phyloP scores from a whole-genome alignment of 2,888 invertebrate species.

The Drosophila colorata region DNA sequence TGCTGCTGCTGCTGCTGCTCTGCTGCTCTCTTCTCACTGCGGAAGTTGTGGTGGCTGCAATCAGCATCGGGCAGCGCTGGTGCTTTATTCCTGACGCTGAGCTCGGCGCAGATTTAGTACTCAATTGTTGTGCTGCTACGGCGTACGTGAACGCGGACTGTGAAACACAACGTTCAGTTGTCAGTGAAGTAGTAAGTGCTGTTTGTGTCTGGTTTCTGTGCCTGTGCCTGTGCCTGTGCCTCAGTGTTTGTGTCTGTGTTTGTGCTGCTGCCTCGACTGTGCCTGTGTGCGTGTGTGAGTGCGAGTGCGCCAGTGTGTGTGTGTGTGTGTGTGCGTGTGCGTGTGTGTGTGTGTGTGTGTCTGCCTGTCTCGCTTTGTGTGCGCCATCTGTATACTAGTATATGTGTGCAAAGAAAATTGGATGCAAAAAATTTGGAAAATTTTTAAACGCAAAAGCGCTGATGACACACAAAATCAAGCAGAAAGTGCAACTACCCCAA shows the following conservation, averaged over 20 bases:
- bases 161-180: conserved; percentile 46
- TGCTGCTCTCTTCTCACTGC: too few relatives aligned
- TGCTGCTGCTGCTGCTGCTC: conserved; percentile 23
- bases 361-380: conserved; percentile 13
- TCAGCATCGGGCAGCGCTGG: conserved; percentile 34
- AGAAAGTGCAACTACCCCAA: conserved; percentile 8
- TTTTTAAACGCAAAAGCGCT: conserved; percentile 6
- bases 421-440: conserved; percentile 19
- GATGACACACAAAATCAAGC: conserved; percentile 19
- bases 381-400: conserved; percentile 4
- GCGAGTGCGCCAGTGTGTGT: conserved; percentile 5
- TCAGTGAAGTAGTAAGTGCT: conserved; percentile 36
- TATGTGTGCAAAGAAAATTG: conserved; percentile 29
- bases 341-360: conserved; percentile 11
- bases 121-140: conserved; percentile 84
- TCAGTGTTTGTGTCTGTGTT: conserved; percentile 11
- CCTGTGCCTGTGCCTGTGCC: too few relatives aligned
- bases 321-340: conserved; percentile 1
- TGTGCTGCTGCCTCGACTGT: conserved; percentile 8
- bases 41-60: conserved; percentile 68
- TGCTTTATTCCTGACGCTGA: conserved; percentile 64
- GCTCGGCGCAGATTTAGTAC: conserved; percentile 82
- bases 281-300: not conserved
- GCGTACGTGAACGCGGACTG: conserved; percentile 82
- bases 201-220: conserved; percentile 34